These are phyloP conservation scores for Calameuta pallipes DNA, from an alignment of 2,888 invertebrate genomes.

Conservation along the genomic window DNA sequence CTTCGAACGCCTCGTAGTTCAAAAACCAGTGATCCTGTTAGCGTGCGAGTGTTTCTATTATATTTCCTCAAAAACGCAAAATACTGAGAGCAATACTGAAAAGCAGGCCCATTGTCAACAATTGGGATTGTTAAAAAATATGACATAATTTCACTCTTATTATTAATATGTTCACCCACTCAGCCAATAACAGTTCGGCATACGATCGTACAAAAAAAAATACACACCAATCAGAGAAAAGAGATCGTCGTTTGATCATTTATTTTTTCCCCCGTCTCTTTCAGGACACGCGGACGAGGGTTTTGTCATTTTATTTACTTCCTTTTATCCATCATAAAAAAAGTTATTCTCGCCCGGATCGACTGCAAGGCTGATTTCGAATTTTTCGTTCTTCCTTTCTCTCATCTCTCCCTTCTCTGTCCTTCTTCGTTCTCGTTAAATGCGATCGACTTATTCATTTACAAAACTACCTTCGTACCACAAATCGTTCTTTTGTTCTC, in stretches of 20 bases:
- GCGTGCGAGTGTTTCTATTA: constrained; percentile 16
- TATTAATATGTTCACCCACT: constrained; percentile 12
- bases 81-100: constrained; percentile 21
- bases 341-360: constrained; percentile 30
- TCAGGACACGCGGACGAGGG: not conserved
- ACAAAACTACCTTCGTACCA: constrained; percentile 47
- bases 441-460: constrained; percentile 50
- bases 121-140: not conserved
- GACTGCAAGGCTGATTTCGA: constrained; percentile 51
- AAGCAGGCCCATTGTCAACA: constrained; percentile 8
- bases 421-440: constrained; percentile 23
- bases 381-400: constrained; percentile 25
- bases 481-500: constrained; percentile 37
- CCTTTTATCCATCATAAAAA: constrained; percentile 1
- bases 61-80: constrained; percentile 22
- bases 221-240: constrained; percentile 4
- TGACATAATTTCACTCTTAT: constrained; percentile 3
- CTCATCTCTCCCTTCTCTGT: not conserved
- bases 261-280: not conserved
- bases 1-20: not conserved
- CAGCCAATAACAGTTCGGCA: constrained; percentile 9
- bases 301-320: not conserved
- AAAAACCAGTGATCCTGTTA: not conserved
- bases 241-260: not conserved
- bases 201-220: constrained; percentile 9